These are phyloP conservation scores for Bothrops alternatus DNA, from an alignment of 2,797 vertebrate species.

Conservation along the genomic window DNA sequence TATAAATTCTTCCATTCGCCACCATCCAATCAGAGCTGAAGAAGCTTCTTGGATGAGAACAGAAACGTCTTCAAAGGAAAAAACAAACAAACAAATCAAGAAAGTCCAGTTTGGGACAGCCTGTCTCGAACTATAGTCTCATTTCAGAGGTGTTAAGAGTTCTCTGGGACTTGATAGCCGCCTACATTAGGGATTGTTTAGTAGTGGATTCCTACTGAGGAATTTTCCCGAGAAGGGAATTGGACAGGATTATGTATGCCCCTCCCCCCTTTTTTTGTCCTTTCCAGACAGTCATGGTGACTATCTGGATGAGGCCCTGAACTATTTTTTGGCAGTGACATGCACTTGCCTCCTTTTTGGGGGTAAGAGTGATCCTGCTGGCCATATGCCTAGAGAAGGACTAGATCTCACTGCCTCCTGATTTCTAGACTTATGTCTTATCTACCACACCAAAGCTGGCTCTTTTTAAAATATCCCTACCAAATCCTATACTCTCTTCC, in stretches of 20 bases:
- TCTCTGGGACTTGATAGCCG: neutral
- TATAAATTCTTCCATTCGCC: too few species aligned
- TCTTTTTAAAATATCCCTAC: neutral
- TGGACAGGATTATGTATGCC: neutral
- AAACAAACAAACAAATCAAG: too few species aligned
- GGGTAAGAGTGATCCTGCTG: neutral
- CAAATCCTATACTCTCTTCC: neutral
- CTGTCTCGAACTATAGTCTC: neutral
- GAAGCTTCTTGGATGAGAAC: too few species aligned
- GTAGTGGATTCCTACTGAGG: neutral
- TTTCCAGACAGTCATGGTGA: too few species aligned
- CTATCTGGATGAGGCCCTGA: neutral
- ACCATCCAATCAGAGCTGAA: too few species aligned
- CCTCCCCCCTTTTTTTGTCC: neutral
- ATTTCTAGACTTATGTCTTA: neutral
- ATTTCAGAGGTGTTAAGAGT: neutral
- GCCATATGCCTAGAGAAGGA: neutral
- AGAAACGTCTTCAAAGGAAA: too few species aligned
- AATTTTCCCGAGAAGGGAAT: neutral
- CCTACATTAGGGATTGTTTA: neutral
- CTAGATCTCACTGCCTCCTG: neutral
- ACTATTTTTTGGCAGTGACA: too few species aligned
- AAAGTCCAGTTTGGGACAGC: neutral
- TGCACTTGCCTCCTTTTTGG: neutral
- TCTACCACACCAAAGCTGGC: neutral